Conservation (phyloP, 2,797 vertebrate species). For the Calcarius lapponicus region DNA sequence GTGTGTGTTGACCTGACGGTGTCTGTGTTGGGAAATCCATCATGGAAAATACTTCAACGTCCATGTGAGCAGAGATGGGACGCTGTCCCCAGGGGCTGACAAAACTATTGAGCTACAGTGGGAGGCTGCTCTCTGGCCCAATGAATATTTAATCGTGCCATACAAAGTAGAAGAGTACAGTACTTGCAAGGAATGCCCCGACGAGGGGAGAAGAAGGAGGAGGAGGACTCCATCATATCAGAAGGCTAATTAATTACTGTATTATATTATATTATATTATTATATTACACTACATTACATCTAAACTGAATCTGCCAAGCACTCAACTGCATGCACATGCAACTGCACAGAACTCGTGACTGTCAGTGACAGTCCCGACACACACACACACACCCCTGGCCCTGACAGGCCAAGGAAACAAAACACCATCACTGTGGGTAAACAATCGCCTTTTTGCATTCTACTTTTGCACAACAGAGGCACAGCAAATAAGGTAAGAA, state of each 20-base stretch:
- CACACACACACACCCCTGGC: background rate
- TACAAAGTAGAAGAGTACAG: background rate
- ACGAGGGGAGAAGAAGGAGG: background rate
- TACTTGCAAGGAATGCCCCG: background rate
- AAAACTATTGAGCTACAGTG: background rate
- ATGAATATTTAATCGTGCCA: background rate
- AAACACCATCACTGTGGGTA: background rate
- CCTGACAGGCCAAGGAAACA: background rate
- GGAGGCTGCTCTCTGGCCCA: background rate
- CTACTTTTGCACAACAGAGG: too few relatives aligned
- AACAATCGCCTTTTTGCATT: background rate
- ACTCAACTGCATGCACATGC: background rate
- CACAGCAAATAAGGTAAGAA: too few relatives aligned
- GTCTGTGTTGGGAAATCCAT: background rate
- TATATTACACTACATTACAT: background rate
- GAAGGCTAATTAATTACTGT: background rate
- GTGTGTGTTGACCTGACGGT: accelerated
- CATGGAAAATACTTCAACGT: background rate
- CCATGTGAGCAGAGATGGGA: background rate
- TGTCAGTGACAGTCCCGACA: background rate
- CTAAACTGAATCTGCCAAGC: background rate
- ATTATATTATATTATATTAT: background rate
- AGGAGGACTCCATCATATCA: background rate
- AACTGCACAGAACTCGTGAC: background rate
- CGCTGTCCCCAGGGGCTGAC: background rate